Conservation (phyloP, 2,113 vertebrate species). For the Eidolon helvum region DNA sequence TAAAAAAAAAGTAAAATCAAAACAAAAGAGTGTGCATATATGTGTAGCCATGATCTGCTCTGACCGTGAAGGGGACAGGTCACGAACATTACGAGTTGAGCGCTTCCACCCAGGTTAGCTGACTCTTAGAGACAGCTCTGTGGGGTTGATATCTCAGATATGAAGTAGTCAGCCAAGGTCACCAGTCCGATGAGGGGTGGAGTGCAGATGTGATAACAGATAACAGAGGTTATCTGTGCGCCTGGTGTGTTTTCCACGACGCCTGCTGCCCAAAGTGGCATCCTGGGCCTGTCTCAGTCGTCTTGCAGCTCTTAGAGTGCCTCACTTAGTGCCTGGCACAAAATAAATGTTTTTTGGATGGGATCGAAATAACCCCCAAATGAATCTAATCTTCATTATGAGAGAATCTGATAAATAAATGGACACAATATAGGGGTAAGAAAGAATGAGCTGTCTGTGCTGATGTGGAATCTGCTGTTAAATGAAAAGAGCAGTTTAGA, state of each 20-base stretch:
- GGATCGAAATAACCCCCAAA: not conserved
- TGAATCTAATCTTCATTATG: not conserved
- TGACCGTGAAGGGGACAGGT: not conserved
- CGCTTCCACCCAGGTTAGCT: not conserved
- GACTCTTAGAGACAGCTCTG: not conserved
- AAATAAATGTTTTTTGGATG: not conserved
- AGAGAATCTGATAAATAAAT: not conserved
- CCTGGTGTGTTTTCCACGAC: not conserved
- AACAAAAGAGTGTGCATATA: not conserved
- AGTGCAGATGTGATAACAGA: not conserved
- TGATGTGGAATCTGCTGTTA: not conserved
- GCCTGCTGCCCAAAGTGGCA: not conserved
- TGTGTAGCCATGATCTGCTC: not conserved
- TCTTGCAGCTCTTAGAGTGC: not conserved
- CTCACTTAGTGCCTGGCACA: not conserved
- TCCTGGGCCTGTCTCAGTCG: too few species aligned
- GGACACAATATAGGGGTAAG: not conserved
- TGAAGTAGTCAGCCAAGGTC: not conserved
- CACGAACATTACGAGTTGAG: not conserved
- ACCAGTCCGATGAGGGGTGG: rapidly evolving
- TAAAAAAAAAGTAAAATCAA: not conserved
- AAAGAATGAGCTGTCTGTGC: not conserved
- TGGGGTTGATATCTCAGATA: not conserved
- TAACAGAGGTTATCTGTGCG: not conserved
- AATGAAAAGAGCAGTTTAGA: not conserved